Conservation (phyloP, 2,888 invertebrate species). For the Lithophane leautieri region DNA sequence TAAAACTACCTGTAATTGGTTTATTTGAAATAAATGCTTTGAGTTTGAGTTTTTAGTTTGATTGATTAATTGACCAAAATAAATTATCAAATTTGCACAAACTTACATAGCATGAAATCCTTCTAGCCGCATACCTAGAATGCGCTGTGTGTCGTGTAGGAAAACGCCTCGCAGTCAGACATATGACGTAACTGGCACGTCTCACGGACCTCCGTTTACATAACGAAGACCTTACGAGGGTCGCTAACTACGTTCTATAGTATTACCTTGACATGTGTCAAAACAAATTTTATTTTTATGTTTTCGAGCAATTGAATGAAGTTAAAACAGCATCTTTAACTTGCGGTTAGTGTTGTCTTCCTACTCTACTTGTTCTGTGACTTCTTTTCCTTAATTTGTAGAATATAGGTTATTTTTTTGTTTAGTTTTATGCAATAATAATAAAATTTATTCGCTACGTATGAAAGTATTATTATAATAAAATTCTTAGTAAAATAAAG, state of each 20-base stretch:
- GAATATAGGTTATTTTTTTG: background rate
- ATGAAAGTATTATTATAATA: background rate
- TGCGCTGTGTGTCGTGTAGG: slow-evolving; percentile 42
- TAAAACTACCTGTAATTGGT: too few relatives aligned
- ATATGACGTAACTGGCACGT: slow-evolving; percentile 56
- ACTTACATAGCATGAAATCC: background rate
- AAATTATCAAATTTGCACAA: background rate
- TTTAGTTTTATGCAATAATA: background rate
- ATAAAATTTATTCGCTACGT: background rate
- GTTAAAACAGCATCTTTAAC: background rate
- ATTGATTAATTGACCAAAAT: background rate
- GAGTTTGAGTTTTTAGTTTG: too few relatives aligned
- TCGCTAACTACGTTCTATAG: slow-evolving; percentile 34
- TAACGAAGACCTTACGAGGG: slow-evolving; percentile 54
- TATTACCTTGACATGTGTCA: slow-evolving; percentile 66
- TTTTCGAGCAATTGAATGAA: background rate
- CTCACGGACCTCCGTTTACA: slow-evolving; percentile 52
- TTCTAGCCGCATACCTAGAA: slow-evolving; percentile 8
- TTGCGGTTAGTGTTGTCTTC: background rate
- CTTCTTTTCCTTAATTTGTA: slow-evolving; percentile 1
- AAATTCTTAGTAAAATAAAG: background rate
- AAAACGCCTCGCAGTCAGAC: slow-evolving; percentile 50
- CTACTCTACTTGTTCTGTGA: background rate
- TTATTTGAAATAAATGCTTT: too few relatives aligned
- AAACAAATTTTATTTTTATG: slow-evolving; percentile 23